Conservation (phyloP, 2,797 vertebrate species). For the Chrosomus eos region DNA sequence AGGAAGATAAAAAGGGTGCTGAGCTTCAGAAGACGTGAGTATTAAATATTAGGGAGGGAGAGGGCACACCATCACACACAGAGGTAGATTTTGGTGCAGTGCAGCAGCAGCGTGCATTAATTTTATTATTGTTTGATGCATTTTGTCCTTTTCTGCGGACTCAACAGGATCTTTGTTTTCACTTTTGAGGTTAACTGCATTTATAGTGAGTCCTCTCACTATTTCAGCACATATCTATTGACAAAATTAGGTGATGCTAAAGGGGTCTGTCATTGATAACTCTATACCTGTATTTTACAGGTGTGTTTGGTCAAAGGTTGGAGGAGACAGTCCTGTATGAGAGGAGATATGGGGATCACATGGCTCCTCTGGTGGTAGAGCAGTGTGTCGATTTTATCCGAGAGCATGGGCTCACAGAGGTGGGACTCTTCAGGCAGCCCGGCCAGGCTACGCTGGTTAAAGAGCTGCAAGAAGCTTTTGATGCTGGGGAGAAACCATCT, state of each 20-base stretch:
- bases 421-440: conserved; percentile 79
- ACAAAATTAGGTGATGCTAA: background rate
- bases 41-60: conserved; percentile 30
- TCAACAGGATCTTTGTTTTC: background rate
- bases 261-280: background rate
- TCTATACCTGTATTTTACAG: conserved; percentile 57
- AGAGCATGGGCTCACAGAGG: conserved; percentile 75
- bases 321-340: conserved; percentile 83
- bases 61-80: conserved; percentile 12
- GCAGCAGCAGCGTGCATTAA: conserved; percentile 3
- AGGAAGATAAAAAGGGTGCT: conserved; percentile 70
- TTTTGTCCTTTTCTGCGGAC: background rate
- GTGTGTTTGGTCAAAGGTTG: conserved; percentile 82
- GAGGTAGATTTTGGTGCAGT: conserved; percentile 32
- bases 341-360: conserved; percentile 76
- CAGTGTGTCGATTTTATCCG: conserved; percentile 81
- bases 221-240: background rate
- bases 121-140: background rate
- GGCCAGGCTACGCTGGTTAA: conserved; percentile 79
- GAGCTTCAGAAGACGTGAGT: conserved; percentile 71
- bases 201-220: background rate
- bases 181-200: background rate
- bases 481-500: conserved; percentile 79
- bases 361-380: conserved; percentile 82
- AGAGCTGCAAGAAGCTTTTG: conserved; percentile 80